Conservation (phyloP, 2,797 vertebrate species). For the Leptoclinus maculatus region DNA sequence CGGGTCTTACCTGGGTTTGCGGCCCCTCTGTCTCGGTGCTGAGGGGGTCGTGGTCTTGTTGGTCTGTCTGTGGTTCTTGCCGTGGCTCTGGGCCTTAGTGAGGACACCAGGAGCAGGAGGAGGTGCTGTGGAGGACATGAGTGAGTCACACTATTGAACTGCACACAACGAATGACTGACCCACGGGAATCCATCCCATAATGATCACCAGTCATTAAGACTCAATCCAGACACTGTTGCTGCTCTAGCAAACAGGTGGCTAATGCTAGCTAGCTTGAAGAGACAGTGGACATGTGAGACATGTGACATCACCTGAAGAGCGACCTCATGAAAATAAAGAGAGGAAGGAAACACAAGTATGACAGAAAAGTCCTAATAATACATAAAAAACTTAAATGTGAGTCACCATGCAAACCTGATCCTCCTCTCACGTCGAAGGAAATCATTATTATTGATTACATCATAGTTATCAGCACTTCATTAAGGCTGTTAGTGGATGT, state of each 20-base stretch:
- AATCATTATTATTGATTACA: no score
- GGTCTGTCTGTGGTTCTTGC: constrained; percentile 59
- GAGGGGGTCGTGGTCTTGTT: constrained; percentile 64
- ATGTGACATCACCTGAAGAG: no score
- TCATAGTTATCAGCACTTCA: not conserved
- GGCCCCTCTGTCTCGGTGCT: constrained; percentile 82
- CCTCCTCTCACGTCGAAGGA: no score
- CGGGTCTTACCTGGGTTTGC: constrained; percentile 84
- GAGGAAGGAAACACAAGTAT: no score
- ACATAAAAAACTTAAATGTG: no score
- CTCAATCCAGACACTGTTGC: not conserved
- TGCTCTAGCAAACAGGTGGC: not conserved
- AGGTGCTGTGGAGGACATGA: constrained; percentile 25
- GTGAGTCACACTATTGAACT: no score
- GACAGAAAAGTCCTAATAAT: no score
- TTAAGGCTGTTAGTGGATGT: no score
- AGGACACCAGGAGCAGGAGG: constrained; percentile 29
- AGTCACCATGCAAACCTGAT: not conserved
- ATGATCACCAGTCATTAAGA: no score
- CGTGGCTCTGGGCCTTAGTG: constrained; percentile 44
- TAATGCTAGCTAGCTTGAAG: no score
- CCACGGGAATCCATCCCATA: not conserved
- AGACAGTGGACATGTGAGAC: no score
- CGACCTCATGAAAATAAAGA: no score
- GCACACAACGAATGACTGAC: not conserved